These are phyloP conservation scores for Periophthalmodon schlosseri DNA, from an alignment of 2,113 vertebrate genomes.

Conservation along the genomic window DNA sequence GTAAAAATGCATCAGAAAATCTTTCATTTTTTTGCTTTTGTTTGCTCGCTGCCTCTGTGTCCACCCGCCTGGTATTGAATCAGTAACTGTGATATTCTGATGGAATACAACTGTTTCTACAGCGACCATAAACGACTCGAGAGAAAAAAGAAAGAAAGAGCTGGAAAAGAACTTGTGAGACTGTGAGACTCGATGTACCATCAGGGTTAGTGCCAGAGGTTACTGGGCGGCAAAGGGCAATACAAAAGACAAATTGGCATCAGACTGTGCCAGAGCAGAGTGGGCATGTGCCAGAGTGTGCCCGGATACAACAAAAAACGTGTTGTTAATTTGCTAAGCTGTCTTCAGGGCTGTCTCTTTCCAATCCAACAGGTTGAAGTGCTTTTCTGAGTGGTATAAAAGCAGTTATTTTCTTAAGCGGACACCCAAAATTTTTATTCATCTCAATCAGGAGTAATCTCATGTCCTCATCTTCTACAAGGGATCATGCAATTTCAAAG, in stretches of 20 bases:
- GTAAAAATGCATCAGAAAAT: conserved; percentile 1
- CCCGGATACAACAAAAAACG: not conserved
- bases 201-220: conserved; percentile 9
- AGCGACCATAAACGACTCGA: conserved; percentile 18
- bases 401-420: not conserved
- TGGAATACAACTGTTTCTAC: conserved; percentile 28
- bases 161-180: conserved; percentile 7
- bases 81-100: conserved; percentile 18
- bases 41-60: conserved; percentile 24
- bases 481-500: conserved; percentile 10
- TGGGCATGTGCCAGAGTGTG: not conserved
- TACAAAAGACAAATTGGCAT: conserved; percentile 6
- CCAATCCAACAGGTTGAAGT: not conserved
- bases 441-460: not conserved
- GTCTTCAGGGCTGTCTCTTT: not conserved
- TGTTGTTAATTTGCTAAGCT: not conserved
- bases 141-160: not conserved
- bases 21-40: not conserved
- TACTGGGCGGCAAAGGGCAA: conserved; percentile 9
- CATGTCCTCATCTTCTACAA: not conserved
- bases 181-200: conserved; percentile 14
- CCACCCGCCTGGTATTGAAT: conserved; percentile 28
- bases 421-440: not conserved
- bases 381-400: not conserved
- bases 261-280: not conserved